Evolutionary conservation across 2,888 invertebrate species (phyloP).

Genomic region (Leucophenga maculata): DNA sequence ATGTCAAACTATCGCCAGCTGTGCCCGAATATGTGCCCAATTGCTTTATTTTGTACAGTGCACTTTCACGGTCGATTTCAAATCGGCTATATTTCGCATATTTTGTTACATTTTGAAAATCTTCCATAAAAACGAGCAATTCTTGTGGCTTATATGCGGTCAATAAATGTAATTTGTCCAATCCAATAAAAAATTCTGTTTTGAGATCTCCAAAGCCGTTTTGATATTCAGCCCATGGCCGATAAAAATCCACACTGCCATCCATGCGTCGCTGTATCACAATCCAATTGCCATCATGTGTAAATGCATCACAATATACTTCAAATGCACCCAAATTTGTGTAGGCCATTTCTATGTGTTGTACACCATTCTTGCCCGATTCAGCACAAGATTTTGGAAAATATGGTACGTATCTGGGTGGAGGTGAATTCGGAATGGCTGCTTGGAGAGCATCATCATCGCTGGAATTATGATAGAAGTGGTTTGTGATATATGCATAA

Average conservation of each 20-base stretch:
- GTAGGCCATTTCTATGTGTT: conserved; percentile 37
- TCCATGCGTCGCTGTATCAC: conserved; percentile 79
- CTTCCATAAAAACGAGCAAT: conserved; percentile 77
- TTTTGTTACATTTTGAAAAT: conserved; percentile 75
- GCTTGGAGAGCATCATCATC: background rate
- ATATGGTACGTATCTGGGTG: too few species aligned
- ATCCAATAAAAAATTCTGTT: conserved; percentile 80
- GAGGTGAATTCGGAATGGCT: background rate
- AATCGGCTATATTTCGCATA: conserved; percentile 77
- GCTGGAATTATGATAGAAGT: too few species aligned
- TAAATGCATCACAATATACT: conserved; percentile 73
- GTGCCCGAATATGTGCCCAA: conserved; percentile 78
- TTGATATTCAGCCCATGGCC: conserved; percentile 78
- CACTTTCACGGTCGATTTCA: conserved; percentile 77
- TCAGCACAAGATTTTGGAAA: background rate
- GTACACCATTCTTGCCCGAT: background rate
- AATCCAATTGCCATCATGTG: conserved; percentile 79
- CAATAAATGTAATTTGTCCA: conserved; percentile 76
- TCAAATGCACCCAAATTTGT: conserved; percentile 73
- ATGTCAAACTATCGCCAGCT: conserved; percentile 78
- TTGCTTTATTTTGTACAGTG: conserved; percentile 77
- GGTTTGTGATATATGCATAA: too few species aligned
- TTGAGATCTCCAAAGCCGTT: conserved; percentile 80
- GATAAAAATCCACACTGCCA: conserved; percentile 78
- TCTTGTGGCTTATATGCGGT: conserved; percentile 71